A percentile compares a stretch with the other conserved stretches of the same genome.
Conservation (phyloP, 2,797 vertebrate species). For the Myotis vivesi region DNA sequence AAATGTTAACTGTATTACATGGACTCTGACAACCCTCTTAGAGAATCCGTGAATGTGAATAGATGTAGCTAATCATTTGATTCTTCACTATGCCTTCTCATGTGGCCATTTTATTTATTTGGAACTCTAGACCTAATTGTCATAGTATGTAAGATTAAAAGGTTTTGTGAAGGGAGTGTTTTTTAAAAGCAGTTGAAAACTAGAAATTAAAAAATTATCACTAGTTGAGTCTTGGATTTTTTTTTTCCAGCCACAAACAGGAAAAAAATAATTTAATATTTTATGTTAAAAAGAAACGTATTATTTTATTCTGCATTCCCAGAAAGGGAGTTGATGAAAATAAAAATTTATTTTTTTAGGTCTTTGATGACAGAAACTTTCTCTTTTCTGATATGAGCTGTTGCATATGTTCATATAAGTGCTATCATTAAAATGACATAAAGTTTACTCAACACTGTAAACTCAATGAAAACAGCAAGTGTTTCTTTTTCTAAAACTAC, state of each 20-base stretch:
- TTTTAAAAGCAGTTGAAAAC: slow-evolving; percentile 63
- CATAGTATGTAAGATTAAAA: slow-evolving; percentile 40
- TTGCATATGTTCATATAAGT: slow-evolving; percentile 25
- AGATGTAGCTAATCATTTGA: slow-evolving; percentile 52
- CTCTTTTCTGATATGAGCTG: slow-evolving; percentile 45
- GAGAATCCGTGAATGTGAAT: slow-evolving; percentile 66
- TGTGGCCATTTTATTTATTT: slow-evolving; percentile 66
- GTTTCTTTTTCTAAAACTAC: slow-evolving; percentile 44
- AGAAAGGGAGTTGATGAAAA: slow-evolving; percentile 39
- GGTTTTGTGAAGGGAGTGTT: slow-evolving; percentile 51
- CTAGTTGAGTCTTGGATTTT: slow-evolving; percentile 52
- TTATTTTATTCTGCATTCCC: slow-evolving; percentile 63
- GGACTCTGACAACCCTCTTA: slow-evolving; percentile 11
- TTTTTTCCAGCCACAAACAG: slow-evolving; percentile 20
- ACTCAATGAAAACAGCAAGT: slow-evolving; percentile 46
- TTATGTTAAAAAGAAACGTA: slow-evolving; percentile 56
- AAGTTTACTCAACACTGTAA: slow-evolving; percentile 42
- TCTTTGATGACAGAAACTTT: slow-evolving; percentile 57
- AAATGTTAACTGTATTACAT: slow-evolving; percentile 59
- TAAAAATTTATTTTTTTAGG: slow-evolving; percentile 66
- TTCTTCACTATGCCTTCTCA: slow-evolving; percentile 56
- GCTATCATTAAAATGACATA: slow-evolving; percentile 53
- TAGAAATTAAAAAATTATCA: slow-evolving; percentile 59
- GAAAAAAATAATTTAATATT: background rate
- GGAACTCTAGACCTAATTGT: slow-evolving; percentile 49